These are phyloP conservation scores for Tenthredo livida DNA, from an alignment of 2,888 invertebrate species.

Conservation along the genomic window DNA sequence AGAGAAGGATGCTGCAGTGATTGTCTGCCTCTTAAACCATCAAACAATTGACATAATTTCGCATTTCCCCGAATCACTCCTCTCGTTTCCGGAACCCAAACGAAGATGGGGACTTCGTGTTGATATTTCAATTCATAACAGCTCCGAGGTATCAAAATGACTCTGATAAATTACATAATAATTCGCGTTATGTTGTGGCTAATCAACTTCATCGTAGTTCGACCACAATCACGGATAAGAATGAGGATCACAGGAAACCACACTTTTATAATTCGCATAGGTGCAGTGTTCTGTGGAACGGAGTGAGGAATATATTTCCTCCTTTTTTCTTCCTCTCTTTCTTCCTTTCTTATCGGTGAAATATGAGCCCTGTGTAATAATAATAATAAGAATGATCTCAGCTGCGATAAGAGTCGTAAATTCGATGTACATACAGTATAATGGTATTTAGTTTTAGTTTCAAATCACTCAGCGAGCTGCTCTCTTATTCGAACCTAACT, in stretches of 20 bases:
- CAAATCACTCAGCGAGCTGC: not conserved
- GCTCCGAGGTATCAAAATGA: not conserved
- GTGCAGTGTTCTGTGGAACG: too few relatives aligned
- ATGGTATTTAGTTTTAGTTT: not conserved
- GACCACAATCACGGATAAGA: not conserved
- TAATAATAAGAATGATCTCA: not conserved
- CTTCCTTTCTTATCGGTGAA: not conserved
- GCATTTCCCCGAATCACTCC: not conserved
- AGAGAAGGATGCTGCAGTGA: not conserved
- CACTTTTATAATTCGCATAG: not conserved
- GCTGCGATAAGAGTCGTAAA: slow-evolving; percentile 1
- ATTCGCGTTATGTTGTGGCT: not conserved
- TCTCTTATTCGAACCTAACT: not conserved
- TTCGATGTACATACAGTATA: not conserved
- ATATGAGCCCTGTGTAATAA: not conserved
- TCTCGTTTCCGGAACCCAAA: not conserved
- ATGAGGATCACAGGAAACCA: not conserved
- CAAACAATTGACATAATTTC: not conserved
- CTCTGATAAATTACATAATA: not conserved
- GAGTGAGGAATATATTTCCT: not conserved
- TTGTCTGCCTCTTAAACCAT: not conserved
- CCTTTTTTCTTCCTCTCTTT: not conserved
- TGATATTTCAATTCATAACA: not conserved
- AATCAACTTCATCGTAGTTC: not conserved
- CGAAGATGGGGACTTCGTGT: not conserved